phyloP scores from a whole-genome alignment of 1,140 invertebrate species.

The Drosophila insularis region DNA sequence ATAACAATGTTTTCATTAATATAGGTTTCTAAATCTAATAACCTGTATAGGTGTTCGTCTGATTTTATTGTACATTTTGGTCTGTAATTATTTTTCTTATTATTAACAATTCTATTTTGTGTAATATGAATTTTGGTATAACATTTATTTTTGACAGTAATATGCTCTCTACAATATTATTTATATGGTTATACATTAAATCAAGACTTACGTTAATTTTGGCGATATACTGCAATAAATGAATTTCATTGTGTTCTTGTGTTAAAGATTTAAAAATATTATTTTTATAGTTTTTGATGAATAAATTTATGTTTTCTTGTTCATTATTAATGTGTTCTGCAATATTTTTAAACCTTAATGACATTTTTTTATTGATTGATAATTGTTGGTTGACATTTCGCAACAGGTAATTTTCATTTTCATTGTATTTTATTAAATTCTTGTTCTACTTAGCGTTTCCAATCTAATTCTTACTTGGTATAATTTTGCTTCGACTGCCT shows the following conservation, averaged over 20 bases:
- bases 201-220: slow-evolving; percentile 25
- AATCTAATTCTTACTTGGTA: no score
- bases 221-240: slow-evolving; percentile 19
- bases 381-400: no score
- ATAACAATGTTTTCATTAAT: no score
- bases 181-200: slow-evolving; percentile 9
- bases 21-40: no score
- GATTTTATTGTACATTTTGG: slow-evolving; percentile 2
- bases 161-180: slow-evolving; percentile 32
- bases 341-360: no score
- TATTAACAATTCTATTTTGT: not conserved
- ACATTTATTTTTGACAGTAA: slow-evolving; percentile 6
- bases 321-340: no score
- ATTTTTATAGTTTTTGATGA: slow-evolving; percentile 18
- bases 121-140: slow-evolving; percentile 21
- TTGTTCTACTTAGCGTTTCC: no score
- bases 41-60: no score
- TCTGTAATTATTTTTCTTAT: not conserved
- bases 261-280: slow-evolving; percentile 8
- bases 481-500: no score
- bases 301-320: not conserved
- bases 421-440: no score
- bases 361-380: no score
- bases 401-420: no score
- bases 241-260: slow-evolving; percentile 23